Base-by-base conservation (phyloP, 1,140 invertebrate species). In the Nautilus pompilius region DNA sequence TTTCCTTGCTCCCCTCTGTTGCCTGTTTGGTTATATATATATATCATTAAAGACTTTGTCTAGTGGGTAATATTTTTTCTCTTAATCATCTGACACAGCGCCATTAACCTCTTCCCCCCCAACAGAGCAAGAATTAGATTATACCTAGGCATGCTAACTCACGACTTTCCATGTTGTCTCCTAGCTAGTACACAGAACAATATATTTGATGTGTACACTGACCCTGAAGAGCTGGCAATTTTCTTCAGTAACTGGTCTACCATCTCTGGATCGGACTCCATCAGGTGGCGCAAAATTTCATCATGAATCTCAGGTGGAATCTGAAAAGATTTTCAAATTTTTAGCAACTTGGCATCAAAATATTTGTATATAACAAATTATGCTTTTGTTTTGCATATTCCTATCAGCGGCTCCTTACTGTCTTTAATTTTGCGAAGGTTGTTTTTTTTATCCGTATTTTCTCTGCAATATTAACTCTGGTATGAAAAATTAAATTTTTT, bases 221-320 rank as follows among this genome's bases (percentile, higher is more conserved):
- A 77, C 75, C 82, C 84, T 73, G 71, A 82, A 78, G 79, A 83
- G 73, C 69, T 82, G 75, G 69, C 80, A 69, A 81, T 83, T 71
- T 72, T 85, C 80, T 82, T 76, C 62, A 91, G 82, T 48, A 91
- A 80, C 48, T 86, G 80, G 81, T 93, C 90, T 45, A 94, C 83
- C 46, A 88, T 87, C 34, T 90, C 89, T 51, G 93, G 93, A 80
- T 91, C 87, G 24, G 86, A 87, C 74, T 94, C 92, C 82, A 93
- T 88, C 82, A 95, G 88, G 71, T 92, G 87, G 8, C 91, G 84
- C 78, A 95, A 93, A 20, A 93, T 87, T 74, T 94, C 90, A 77
- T 95, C 90, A 58, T 94, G 80, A 26, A 93, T 79, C 66, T 92
- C 91, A 4, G 91, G 87, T 15, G 91, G 86, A 49, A 95, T 78